Evolutionary conservation across 2,113 vertebrate genomes (phyloP).

Genomic region (Bothrops jararaca): DNA sequence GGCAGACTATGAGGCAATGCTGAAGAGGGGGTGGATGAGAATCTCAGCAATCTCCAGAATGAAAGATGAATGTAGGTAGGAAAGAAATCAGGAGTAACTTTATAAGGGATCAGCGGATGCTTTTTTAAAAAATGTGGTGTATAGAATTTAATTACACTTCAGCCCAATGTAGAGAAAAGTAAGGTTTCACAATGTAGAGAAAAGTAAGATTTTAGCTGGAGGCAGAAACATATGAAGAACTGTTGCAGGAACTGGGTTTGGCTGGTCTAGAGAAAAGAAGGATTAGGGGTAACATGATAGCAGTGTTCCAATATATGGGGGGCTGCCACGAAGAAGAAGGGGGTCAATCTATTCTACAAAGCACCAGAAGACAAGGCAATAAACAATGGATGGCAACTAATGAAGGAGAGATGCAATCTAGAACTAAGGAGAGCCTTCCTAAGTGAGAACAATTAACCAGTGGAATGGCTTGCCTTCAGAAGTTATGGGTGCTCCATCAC

Average conservation of each 20-base stretch:
- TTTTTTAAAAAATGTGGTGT: background rate
- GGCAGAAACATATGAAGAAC: background rate
- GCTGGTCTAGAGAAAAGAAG: background rate
- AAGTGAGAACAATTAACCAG: background rate
- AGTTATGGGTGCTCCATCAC: background rate
- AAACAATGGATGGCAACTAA: background rate
- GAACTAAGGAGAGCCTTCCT: background rate
- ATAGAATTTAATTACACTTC: background rate
- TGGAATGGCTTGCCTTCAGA: background rate
- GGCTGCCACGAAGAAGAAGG: background rate
- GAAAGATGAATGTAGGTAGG: constrained; percentile 53
- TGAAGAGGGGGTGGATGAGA: constrained; percentile 36
- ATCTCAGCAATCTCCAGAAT: constrained; percentile 36
- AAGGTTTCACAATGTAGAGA: background rate
- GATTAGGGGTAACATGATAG: background rate
- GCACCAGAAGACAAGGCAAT: background rate
- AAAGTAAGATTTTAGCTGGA: background rate
- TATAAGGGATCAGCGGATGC: background rate
- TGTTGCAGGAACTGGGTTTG: background rate
- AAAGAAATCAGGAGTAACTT: background rate
- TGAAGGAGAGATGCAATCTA: background rate
- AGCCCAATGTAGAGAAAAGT: background rate
- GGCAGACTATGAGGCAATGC: constrained; percentile 40
- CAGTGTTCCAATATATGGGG: background rate
- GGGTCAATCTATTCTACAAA: background rate